A percentile compares a stretch with the other conserved stretches of the same genome.
Conservation (phyloP, 2,797 vertebrate species). For the Semaprochilodus insignis region DNA sequence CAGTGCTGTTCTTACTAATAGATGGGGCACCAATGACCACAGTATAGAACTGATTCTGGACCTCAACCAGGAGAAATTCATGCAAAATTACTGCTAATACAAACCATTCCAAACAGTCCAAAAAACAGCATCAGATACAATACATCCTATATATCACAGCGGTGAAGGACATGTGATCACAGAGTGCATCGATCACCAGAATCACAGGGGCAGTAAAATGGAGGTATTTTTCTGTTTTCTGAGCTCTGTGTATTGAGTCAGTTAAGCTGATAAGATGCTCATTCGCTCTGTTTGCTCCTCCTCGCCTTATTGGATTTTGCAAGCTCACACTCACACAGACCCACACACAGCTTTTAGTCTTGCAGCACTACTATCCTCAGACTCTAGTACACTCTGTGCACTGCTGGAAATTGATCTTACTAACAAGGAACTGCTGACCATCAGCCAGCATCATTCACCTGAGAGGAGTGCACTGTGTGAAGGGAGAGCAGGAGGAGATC, state of each 20-base stretch:
- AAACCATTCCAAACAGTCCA: too few relatives aligned
- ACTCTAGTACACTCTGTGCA: background rate
- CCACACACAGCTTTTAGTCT: conserved; percentile 13
- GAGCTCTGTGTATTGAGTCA: background rate
- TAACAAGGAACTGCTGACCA: background rate
- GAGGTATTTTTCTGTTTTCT: background rate
- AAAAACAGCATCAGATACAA: too few relatives aligned
- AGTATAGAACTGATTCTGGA: background rate
- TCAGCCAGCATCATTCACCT: background rate
- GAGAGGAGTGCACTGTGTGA: background rate
- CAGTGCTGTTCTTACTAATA: background rate
- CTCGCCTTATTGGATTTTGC: background rate
- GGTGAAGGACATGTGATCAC: background rate
- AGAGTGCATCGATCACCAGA: background rate
- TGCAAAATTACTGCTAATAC: too few relatives aligned
- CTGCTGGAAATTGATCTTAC: background rate
- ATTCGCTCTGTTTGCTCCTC: background rate
- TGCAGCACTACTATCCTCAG: background rate
- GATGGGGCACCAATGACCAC: background rate
- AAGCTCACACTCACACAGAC: background rate
- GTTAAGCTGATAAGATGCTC: background rate
- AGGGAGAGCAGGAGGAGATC: background rate
- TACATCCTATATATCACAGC: too few relatives aligned
- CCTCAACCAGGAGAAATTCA: too few relatives aligned
- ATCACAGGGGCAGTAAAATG: background rate